phyloP scores from a whole-genome alignment of 2,113 vertebrate species.

The Cyanistes caeruleus region DNA sequence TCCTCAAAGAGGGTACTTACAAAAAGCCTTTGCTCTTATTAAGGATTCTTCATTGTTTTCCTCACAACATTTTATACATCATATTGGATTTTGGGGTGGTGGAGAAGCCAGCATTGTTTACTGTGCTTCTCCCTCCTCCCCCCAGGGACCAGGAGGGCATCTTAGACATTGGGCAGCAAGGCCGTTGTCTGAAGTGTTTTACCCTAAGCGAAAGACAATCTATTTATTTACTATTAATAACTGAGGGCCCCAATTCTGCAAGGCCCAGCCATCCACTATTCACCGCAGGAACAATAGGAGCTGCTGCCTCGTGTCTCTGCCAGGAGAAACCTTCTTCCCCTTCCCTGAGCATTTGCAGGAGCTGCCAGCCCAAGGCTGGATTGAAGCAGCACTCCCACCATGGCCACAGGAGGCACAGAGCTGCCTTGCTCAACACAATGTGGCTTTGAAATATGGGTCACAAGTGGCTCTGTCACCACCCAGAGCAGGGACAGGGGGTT shows the following conservation, averaged over 20 bases:
- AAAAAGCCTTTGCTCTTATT: constrained; percentile 63
- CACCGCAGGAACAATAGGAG: neutral
- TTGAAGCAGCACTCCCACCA: neutral
- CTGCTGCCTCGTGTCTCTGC: neutral
- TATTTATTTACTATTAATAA: constrained; percentile 16
- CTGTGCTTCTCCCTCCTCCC: neutral
- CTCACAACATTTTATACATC: constrained; percentile 6
- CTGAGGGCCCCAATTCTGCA: neutral
- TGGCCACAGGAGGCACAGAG: neutral
- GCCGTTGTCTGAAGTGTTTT: constrained; percentile 11
- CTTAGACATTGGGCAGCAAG: neutral
- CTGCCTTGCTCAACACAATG: neutral
- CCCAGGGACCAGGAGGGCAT: neutral
- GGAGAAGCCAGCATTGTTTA: constrained; percentile 50
- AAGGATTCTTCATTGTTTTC: constrained; percentile 59
- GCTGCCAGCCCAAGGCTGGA: neutral
- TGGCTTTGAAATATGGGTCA: constrained; percentile 61
- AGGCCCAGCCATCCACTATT: neutral
- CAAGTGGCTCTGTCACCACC: neutral
- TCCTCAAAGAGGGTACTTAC: constrained; percentile 50
- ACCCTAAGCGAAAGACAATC: neutral
- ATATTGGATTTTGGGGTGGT: constrained; percentile 54
- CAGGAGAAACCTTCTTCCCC: neutral
- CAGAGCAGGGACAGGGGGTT: neutral
- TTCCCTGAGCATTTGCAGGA: neutral